Conservation (phyloP, 2,113 vertebrate genomes). For the Sterna hirundo region DNA sequence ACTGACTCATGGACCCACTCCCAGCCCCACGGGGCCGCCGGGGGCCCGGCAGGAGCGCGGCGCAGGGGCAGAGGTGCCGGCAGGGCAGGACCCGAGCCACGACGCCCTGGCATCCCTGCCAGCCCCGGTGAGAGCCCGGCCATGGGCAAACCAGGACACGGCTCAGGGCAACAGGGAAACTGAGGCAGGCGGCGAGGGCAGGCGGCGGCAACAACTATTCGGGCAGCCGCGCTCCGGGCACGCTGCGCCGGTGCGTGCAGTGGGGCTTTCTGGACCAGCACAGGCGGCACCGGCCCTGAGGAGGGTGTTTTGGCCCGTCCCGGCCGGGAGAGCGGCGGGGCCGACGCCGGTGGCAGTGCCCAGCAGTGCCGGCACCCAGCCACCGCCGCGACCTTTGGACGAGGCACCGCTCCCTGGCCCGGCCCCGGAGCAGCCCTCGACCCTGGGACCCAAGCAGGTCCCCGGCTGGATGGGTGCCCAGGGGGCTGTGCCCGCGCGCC, state of each 20-base stretch:
- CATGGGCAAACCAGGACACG: not conserved
- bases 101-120: not conserved
- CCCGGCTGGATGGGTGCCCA: rapidly evolving
- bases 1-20: not conserved
- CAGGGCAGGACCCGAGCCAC: not conserved
- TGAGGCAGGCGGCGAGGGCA: not conserved
- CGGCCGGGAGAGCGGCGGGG: rapidly evolving
- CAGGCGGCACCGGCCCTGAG: not conserved
- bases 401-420: not conserved
- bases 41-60: not conserved
- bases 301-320: not conserved
- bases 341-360: not conserved
- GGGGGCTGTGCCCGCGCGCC: not conserved
- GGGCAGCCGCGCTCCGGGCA: not conserved
- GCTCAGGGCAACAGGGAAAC: not conserved
- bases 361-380: not conserved
- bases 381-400: not conserved
- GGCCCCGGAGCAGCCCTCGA: not conserved
- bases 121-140: not conserved
- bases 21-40: not conserved
- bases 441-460: not conserved
- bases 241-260: rapidly evolving
- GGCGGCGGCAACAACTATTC: rapidly evolving
- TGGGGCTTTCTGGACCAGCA: not conserved
- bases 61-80: not conserved